A percentile compares a stretch with the other conserved stretches of the same genome.
These are phyloP conservation scores for Pygoscelis adeliae DNA, from an alignment of 2,113 vertebrate species.

Conservation along the genomic window DNA sequence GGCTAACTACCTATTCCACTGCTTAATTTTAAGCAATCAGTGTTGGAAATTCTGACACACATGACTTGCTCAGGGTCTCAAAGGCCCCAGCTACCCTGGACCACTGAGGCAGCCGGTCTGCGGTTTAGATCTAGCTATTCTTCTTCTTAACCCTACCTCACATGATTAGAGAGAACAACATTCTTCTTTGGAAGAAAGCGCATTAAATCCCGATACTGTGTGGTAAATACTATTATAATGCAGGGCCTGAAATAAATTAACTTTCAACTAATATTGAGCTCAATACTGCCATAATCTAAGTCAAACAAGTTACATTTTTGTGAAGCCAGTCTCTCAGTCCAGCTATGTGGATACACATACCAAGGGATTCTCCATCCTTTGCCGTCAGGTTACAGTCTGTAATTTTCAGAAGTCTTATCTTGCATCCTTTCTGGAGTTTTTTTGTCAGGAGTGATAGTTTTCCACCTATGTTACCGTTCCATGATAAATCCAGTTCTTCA, in stretches of 20 bases:
- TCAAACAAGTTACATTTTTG: neutral
- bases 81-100: neutral
- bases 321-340: neutral
- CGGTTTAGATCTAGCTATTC: neutral
- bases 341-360: slow-evolving; percentile 55
- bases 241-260: neutral
- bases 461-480: slow-evolving; percentile 83
- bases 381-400: slow-evolving; percentile 81
- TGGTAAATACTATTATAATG: neutral
- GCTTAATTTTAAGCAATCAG: neutral
- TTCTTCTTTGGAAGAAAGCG: neutral
- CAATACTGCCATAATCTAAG: neutral
- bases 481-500: slow-evolving; percentile 88
- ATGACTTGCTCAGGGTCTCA: neutral
- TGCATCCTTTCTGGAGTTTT: slow-evolving; percentile 61
- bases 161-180: neutral
- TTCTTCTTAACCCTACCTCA: neutral
- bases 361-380: slow-evolving; percentile 79
- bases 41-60: neutral
- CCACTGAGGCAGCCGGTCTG: neutral
- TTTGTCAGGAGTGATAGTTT: slow-evolving; percentile 78
- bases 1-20: neutral
- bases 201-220: neutral
- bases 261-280: neutral
- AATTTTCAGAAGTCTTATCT: slow-evolving; percentile 80